Evolutionary conservation across 2,888 invertebrate genomes (phyloP).

Genomic region (Eupeodes luniger): DNA sequence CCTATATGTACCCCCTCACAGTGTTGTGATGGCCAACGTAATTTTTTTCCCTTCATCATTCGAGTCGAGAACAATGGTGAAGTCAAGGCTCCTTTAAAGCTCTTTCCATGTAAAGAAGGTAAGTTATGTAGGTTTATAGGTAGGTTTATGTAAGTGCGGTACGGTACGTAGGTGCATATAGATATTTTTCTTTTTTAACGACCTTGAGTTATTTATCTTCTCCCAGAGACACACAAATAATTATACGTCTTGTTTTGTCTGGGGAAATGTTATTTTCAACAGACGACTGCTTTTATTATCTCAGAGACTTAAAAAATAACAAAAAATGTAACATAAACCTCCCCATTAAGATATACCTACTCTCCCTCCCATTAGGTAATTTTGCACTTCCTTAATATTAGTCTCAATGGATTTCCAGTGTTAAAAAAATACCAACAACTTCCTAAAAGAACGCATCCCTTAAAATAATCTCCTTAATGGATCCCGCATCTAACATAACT

Average conservation of each 20-base stretch:
- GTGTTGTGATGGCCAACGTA: slow-evolving; percentile 12
- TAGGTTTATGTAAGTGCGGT: no score
- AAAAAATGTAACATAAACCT: slow-evolving; percentile 20
- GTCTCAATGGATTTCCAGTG: slow-evolving; percentile 27
- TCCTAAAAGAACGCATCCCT: slow-evolving; percentile 16
- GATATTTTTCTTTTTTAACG: neutral
- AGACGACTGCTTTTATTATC: slow-evolving; percentile 56
- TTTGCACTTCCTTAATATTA: slow-evolving; percentile 27
- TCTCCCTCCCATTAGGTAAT: slow-evolving; percentile 22
- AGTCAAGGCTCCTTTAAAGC: slow-evolving; percentile 39
- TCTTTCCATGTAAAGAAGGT: slow-evolving; percentile 24
- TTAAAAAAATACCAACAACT: neutral
- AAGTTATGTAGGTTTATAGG: neutral
- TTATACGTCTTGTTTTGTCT: slow-evolving; percentile 41
- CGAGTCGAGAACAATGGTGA: neutral
- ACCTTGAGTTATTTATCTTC: slow-evolving; percentile 47
- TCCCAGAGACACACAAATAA: slow-evolving; percentile 34
- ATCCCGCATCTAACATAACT: slow-evolving; percentile 37
- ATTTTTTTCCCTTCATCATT: neutral
- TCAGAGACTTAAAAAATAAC: neutral
- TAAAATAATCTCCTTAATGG: slow-evolving; percentile 49
- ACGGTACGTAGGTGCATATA: neutral
- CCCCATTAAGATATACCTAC: neutral
- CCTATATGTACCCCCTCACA: neutral
- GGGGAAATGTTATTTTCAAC: slow-evolving; percentile 44